These are phyloP conservation scores for Amiota mariae DNA, from an alignment of 2,888 invertebrate genomes.

Conservation along the genomic window DNA sequence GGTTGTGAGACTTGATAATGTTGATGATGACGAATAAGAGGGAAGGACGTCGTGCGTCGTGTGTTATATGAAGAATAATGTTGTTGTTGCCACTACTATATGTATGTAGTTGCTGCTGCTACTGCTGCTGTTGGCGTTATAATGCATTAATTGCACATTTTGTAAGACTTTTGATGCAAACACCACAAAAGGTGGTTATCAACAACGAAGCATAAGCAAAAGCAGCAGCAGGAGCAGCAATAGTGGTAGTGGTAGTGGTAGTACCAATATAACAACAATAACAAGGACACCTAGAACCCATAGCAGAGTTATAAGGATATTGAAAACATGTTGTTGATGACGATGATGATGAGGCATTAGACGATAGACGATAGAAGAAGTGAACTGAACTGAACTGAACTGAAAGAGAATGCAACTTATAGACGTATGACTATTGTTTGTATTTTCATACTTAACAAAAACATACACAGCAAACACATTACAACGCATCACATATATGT, in stretches of 20 bases:
- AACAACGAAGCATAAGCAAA: constrained; percentile 1
- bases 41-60: no score
- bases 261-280: not conserved
- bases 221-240: constrained; percentile 5
- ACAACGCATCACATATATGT: not conserved
- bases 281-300: not conserved
- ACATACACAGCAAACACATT: not conserved
- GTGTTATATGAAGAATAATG: not conserved
- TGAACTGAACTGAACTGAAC: no score
- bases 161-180: constrained; percentile 26
- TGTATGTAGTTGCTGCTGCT: not conserved
- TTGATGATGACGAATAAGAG: not conserved
- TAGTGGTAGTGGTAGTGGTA: not conserved
- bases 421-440: constrained; percentile 13
- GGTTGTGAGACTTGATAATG: constrained; percentile 21
- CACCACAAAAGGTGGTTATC: constrained; percentile 24
- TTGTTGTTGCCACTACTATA: not conserved
- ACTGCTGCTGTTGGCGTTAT: constrained; percentile 19
- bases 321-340: no score
- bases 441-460: constrained; percentile 22
- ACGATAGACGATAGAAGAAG: no score
- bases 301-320: not conserved
- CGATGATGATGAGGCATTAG: no score
- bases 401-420: not conserved
- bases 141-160: constrained; percentile 34